These are phyloP conservation scores for Stegodyphus mimosarum DNA, from an alignment of 1,140 invertebrate species.

Conservation along the genomic window DNA sequence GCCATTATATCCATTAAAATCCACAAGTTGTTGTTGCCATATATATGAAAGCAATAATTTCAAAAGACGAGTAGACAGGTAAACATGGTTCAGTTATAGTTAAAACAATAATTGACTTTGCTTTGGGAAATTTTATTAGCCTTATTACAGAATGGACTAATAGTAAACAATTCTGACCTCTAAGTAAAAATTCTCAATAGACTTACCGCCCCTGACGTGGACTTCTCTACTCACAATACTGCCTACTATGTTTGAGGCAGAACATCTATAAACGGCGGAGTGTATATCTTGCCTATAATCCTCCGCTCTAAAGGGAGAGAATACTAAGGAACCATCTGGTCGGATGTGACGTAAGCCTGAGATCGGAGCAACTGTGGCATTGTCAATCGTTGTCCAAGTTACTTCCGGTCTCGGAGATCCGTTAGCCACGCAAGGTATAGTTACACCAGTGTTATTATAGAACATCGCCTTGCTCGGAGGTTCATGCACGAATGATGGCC, in stretches of 20 bases:
- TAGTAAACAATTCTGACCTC: not conserved
- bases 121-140: too few species aligned
- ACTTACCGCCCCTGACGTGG: slow-evolving; percentile 92
- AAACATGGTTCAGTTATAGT: too few species aligned
- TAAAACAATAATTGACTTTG: too few species aligned
- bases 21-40: too few species aligned
- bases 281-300: slow-evolving; percentile 73
- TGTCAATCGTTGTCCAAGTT: slow-evolving; percentile 77
- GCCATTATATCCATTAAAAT: too few species aligned
- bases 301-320: slow-evolving; percentile 66
- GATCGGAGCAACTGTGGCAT: slow-evolving; percentile 72
- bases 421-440: slow-evolving; percentile 90
- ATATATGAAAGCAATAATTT: too few species aligned
- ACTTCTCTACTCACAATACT: slow-evolving; percentile 91
- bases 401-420: slow-evolving; percentile 91
- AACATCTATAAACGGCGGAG: slow-evolving; percentile 77
- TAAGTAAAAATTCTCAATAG: not conserved
- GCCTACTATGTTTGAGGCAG: slow-evolving; percentile 89
- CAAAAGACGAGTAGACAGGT: too few species aligned
- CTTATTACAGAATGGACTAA: not conserved
- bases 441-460: slow-evolving; percentile 91
- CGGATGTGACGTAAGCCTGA: slow-evolving; percentile 78
- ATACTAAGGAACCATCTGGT: slow-evolving; percentile 68
- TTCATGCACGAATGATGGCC: slow-evolving; percentile 91
- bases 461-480: slow-evolving; percentile 91